phyloP scores from a whole-genome alignment of 2,888 invertebrate genomes.

The Thymelicus acteon region DNA sequence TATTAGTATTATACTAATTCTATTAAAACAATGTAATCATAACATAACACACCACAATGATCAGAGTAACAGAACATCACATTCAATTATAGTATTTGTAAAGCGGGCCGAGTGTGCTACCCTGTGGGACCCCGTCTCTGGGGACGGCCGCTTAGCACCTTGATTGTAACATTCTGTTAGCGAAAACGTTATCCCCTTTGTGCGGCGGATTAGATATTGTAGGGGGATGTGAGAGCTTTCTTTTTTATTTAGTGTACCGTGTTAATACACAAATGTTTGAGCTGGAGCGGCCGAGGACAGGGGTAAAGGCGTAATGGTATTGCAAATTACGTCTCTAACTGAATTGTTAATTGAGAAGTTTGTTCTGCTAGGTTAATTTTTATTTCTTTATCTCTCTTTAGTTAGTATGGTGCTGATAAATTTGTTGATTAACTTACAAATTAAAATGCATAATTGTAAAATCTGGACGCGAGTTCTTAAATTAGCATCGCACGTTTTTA shows the following conservation, averaged over 20 bases:
- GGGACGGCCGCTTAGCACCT: constrained; percentile 48
- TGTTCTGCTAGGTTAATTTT: not conserved
- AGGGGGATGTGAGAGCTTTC: constrained; percentile 36
- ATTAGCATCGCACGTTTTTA: too few relatives aligned
- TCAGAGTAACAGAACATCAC: constrained; percentile 32
- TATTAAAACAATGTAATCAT: not conserved
- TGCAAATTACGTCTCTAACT: constrained; percentile 13
- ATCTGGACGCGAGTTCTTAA: too few relatives aligned
- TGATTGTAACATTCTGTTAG: constrained; percentile 46
- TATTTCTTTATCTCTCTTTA: too few relatives aligned
- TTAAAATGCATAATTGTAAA: too few relatives aligned
- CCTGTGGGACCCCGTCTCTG: constrained; percentile 44
- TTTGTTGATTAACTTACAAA: too few relatives aligned
- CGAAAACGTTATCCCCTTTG: constrained; percentile 49
- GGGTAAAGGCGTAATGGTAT: constrained; percentile 18
- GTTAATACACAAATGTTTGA: constrained; percentile 39
- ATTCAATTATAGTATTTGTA: constrained; percentile 44
- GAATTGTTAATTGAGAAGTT: constrained; percentile 1
- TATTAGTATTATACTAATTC: not conserved
- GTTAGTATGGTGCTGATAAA: too few relatives aligned
- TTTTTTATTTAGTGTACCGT: constrained; percentile 39
- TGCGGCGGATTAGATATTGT: constrained; percentile 49
- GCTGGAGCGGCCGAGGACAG: constrained; percentile 18
- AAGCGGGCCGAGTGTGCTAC: constrained; percentile 38
- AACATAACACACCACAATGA: constrained; percentile 3